Conservation (phyloP, 2,888 invertebrate species). For the Dynastes tityus region DNA sequence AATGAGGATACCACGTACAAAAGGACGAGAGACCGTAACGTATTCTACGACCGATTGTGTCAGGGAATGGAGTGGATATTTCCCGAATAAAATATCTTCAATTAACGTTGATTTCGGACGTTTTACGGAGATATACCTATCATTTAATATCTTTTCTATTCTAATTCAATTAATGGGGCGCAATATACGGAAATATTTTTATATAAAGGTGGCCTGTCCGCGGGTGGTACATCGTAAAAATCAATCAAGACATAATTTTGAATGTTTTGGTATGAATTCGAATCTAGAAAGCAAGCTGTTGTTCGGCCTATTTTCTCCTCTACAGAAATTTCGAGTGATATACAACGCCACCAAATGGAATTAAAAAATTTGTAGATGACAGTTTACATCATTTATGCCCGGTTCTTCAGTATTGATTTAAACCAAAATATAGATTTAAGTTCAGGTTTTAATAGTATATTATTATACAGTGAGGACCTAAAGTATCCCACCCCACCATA, state of each 20-base stretch:
- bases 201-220: background rate
- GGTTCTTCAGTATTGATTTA: too few species aligned
- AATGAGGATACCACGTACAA: slow-evolving; percentile 1
- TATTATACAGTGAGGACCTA: too few species aligned
- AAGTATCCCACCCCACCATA: too few species aligned
- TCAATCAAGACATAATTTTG: slow-evolving; percentile 6
- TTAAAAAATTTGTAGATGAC: too few species aligned
- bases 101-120: slow-evolving; percentile 18
- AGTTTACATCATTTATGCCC: too few species aligned
- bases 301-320: background rate
- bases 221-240: slow-evolving; percentile 28
- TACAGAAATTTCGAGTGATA: too few species aligned
- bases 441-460: too few species aligned
- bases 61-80: slow-evolving; percentile 21
- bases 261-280: background rate
- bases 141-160: slow-evolving; percentile 24
- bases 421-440: too few species aligned
- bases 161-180: slow-evolving; percentile 42
- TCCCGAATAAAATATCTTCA: slow-evolving; percentile 33
- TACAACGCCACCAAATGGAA: too few species aligned
- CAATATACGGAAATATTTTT: slow-evolving; percentile 25
- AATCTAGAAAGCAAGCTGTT: background rate
- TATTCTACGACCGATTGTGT: slow-evolving; percentile 43
- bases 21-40: slow-evolving; percentile 22
- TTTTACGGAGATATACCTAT: slow-evolving; percentile 3